These are phyloP conservation scores for Scalopus aquaticus DNA, from an alignment of 2,113 vertebrate species.

Conservation along the genomic window DNA sequence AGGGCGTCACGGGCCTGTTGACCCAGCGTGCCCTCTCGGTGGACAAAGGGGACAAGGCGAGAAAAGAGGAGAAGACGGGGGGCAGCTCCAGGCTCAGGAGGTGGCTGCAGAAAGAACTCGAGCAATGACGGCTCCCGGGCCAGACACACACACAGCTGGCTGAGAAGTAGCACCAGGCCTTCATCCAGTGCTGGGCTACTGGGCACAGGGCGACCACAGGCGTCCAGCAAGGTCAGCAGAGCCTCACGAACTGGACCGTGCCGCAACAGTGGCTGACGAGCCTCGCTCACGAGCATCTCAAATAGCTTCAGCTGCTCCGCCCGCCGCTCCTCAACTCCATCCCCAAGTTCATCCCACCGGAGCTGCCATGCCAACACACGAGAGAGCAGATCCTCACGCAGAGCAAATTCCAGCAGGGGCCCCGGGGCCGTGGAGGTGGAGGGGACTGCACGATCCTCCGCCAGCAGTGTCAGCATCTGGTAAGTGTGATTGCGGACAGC, in stretches of 20 bases:
- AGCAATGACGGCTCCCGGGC: constrained; percentile 92
- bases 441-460: constrained; percentile 88
- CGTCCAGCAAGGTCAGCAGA: constrained; percentile 90
- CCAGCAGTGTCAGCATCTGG: constrained; percentile 96
- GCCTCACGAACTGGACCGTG: constrained; percentile 92
- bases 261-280: constrained; percentile 93
- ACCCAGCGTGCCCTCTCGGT: constrained; percentile 94
- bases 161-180: constrained; percentile 95
- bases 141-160: constrained; percentile 94
- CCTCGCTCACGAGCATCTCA: constrained; percentile 95
- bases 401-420: constrained; percentile 93
- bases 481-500: constrained; percentile 96
- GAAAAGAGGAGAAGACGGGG: constrained; percentile 95
- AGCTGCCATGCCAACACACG: constrained; percentile 93
- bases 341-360: constrained; percentile 86
- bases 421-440: constrained; percentile 83
- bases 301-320: constrained; percentile 95
- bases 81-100: constrained; percentile 88
- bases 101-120: constrained; percentile 93
- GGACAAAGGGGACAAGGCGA: constrained; percentile 96
- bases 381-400: constrained; percentile 91
- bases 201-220: constrained; percentile 87
- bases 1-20: constrained; percentile 96
- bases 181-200: constrained; percentile 87
- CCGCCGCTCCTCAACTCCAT: constrained; percentile 91